These are phyloP conservation scores for Zeugodacus cucurbitae DNA, from an alignment of 1,140 invertebrate genomes.

Conservation along the genomic window DNA sequence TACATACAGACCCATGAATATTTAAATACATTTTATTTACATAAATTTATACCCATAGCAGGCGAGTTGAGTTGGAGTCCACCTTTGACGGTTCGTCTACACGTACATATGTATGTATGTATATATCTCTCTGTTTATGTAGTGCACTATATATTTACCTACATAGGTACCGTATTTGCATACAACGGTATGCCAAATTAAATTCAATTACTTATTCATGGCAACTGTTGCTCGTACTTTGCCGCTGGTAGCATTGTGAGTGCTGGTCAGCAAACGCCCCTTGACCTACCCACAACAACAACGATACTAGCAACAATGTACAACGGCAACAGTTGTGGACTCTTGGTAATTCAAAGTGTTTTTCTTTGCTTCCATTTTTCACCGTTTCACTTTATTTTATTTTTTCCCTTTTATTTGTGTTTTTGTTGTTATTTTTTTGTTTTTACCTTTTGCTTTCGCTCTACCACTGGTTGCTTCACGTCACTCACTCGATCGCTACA, in stretches of 20 bases:
- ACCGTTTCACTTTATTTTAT: too few relatives aligned
- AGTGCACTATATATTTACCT: neutral
- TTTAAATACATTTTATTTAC: neutral
- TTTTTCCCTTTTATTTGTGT: too few relatives aligned
- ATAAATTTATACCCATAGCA: neutral
- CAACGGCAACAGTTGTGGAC: neutral
- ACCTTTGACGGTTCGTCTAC: too few relatives aligned
- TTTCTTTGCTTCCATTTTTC: neutral
- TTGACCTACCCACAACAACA: neutral
- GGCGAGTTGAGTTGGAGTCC: neutral
- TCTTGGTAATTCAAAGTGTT: neutral
- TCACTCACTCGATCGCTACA: too few relatives aligned
- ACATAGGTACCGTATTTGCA: neutral
- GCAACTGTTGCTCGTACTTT: conserved; percentile 16
- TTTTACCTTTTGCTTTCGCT: neutral
- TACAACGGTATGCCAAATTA: conserved; percentile 21
- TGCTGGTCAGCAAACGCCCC: neutral
- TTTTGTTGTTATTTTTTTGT: too few relatives aligned
- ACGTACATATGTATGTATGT: neutral
- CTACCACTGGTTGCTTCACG: neutral
- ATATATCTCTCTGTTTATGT: neutral
- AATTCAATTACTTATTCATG: conserved; percentile 37
- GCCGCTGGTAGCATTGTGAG: neutral
- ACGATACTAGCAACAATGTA: neutral
- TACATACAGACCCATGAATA: neutral